These are phyloP conservation scores for Drosophila pandora DNA, from an alignment of 1,140 invertebrate genomes.

Conservation along the genomic window DNA sequence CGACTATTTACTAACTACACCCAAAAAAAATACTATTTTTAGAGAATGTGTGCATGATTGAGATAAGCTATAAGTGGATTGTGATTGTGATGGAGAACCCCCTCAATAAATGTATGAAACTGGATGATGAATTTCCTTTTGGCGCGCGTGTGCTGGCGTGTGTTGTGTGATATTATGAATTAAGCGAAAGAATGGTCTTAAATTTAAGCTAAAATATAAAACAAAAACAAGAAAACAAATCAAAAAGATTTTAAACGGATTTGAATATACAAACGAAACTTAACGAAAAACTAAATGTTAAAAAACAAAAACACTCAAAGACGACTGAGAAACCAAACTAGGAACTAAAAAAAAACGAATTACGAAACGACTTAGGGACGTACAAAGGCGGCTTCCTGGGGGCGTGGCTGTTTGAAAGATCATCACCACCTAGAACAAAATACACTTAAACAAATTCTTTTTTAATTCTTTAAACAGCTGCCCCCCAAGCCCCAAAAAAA, in stretches of 20 bases:
- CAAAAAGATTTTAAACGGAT: constrained; percentile 82
- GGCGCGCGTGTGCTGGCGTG: constrained; percentile 68
- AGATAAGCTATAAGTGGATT: constrained; percentile 5
- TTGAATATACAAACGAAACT: constrained; percentile 44
- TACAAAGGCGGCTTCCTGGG: constrained; percentile 33
- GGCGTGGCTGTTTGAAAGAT: constrained; percentile 17
- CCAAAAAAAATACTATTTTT: constrained; percentile 31
- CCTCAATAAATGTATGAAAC: constrained; percentile 28
- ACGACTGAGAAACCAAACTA: constrained; percentile 47
- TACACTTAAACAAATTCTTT: background rate
- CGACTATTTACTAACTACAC: constrained; percentile 12
- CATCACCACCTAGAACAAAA: constrained; percentile 8
- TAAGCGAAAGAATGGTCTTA: constrained; percentile 65
- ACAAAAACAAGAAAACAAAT: constrained; percentile 21
- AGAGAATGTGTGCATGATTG: constrained; percentile 38
- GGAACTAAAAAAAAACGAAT: constrained; percentile 41
- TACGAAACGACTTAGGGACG: constrained; percentile 60
- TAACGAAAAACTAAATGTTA: constrained; percentile 26
- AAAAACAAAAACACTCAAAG: constrained; percentile 31
- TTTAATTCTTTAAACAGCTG: background rate
- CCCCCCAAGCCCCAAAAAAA: background rate
- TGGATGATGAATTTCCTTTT: constrained; percentile 46
- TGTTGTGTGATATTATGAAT: constrained; percentile 82
- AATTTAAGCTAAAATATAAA: constrained; percentile 37
- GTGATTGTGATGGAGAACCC: constrained; percentile 40